Percentiles rank a stretch among this genome's conserved stretches.
phyloP scores from a whole-genome alignment of 2,888 invertebrate genomes.

The Villa cingulata region DNA sequence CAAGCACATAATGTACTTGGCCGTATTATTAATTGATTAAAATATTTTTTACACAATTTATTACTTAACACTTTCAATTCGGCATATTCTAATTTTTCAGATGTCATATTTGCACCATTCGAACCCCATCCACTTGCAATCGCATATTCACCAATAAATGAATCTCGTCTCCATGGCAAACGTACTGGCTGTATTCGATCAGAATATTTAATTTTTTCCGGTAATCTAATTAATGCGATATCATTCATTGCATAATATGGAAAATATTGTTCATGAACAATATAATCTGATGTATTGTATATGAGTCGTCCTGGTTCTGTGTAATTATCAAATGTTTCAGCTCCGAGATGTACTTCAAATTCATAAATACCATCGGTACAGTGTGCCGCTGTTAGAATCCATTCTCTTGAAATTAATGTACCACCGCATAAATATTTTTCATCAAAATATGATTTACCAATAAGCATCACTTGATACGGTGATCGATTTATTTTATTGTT shows the following conservation, averaged over 20 bases:
- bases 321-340: constrained; percentile 25
- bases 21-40: constrained; percentile 25
- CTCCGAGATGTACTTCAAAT: constrained; percentile 32
- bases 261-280: constrained; percentile 28
- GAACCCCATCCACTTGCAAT: constrained; percentile 35
- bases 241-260: constrained; percentile 29
- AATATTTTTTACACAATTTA: constrained; percentile 25
- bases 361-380: constrained; percentile 30
- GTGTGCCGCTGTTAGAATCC: constrained; percentile 34
- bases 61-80: constrained; percentile 31
- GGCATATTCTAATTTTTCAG: constrained; percentile 31
- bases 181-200: constrained; percentile 27
- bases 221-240: constrained; percentile 30
- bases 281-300: constrained; percentile 26
- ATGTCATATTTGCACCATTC: constrained; percentile 20
- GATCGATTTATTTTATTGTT: constrained; percentile 20
- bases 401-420: constrained; percentile 28
- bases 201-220: constrained; percentile 23
- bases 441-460: constrained; percentile 30
- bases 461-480: constrained; percentile 34
- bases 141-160: constrained; percentile 24
- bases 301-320: constrained; percentile 24
- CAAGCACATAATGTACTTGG: constrained; percentile 30
- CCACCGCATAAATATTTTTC: constrained; percentile 32
- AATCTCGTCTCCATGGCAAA: constrained; percentile 18